Base-by-base conservation (phyloP, 2,113 vertebrate species). In the Coregonus clupeaformis region DNA sequence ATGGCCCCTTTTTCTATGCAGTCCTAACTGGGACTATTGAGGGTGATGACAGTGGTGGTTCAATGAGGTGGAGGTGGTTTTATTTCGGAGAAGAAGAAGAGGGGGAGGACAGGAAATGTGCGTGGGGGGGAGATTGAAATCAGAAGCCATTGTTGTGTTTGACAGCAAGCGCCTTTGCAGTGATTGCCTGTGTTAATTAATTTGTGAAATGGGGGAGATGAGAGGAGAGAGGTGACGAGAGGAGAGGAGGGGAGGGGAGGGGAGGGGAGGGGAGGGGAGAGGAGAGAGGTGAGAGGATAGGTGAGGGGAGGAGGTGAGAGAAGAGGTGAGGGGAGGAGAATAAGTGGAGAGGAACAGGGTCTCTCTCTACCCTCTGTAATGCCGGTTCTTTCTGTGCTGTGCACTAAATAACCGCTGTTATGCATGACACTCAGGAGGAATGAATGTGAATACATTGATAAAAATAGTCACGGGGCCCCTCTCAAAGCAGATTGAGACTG, bases 141-240 rank as follows among this genome's bases (percentile, higher is more conserved):
- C 86, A 91, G 86, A 76, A 80, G 82, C 88, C 75, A 91, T 91
- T 91, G 89, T 92, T 1, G 14, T 87, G 82, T 89, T 87, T 91
- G 91, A 91, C 89, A 90, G 88, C 75, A 71, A 75, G 75, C 91
- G 90, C 91, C 91, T 93, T 92, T 90, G 79, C 88, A 76, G 84
- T 89, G 87, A 91, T 91, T 90, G 87, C 85, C 84, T 76, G 85
- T 82, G 86, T 88, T 52, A 90, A 86, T 90, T 93, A 89, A 92
- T 93, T 91, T 90, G 85, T 49, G 77, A 80, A 86, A 92, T 87
- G 90, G 92, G 88, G 36, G 49, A 52, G 14, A 1, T 3, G 47
- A 16, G 7, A 49, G 47, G 47, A 4, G 47, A 1, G 14, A 16
- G 13, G 13, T 4, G 47, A 16, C 0, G 47, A 49, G 14, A 16